phyloP scores from a whole-genome alignment of 2,888 invertebrate genomes.

The Nemurella pictetii region DNA sequence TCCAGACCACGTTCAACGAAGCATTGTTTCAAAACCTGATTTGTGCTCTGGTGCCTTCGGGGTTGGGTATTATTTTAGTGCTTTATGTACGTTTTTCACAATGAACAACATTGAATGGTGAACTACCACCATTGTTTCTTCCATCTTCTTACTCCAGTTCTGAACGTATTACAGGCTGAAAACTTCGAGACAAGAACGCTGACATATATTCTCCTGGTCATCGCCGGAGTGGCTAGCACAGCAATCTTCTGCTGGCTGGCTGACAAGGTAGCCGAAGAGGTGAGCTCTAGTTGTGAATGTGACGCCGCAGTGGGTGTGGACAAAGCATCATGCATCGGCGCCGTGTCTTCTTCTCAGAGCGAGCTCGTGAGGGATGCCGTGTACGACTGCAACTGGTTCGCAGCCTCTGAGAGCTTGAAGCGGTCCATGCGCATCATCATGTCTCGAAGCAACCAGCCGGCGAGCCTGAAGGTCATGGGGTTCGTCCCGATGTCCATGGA shows the following conservation, averaged over 20 bases:
- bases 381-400: not conserved
- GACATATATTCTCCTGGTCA: not conserved
- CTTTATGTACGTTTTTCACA: not conserved
- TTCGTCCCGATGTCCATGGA: not conserved
- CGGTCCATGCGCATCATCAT: not conserved
- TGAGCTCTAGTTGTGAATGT: too few relatives aligned
- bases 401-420: not conserved
- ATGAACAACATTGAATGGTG: too few relatives aligned
- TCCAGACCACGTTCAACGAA: not conserved
- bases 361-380: not conserved
- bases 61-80: not conserved
- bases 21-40: not conserved
- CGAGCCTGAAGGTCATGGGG: not conserved
- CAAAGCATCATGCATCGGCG: not conserved
- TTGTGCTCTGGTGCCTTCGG: not conserved
- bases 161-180: not conserved
- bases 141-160: too few relatives aligned
- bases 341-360: not conserved
- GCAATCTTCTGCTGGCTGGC: not conserved
- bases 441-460: not conserved
- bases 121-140: too few relatives aligned
- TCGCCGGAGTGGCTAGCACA: not conserved
- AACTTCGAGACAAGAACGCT: not conserved
- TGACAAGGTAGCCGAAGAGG: not conserved
- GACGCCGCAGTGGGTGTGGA: not conserved